A percentile compares a stretch with the other conserved stretches of the same genome.
phyloP scores from a whole-genome alignment of 2,797 vertebrate genomes.

The Notoglanidium macrostoma region DNA sequence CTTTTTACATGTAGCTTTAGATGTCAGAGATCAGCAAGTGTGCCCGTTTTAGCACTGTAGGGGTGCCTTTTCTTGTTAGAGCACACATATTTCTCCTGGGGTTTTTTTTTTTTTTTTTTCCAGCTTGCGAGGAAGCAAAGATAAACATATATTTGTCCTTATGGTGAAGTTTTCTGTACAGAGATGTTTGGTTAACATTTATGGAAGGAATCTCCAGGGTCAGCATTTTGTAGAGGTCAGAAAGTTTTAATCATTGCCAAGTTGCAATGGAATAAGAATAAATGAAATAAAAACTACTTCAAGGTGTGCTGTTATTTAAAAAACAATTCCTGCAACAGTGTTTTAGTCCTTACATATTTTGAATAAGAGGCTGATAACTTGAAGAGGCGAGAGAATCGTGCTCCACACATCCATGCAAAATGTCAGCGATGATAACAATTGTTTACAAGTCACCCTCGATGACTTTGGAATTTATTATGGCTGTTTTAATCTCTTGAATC shows the following conservation, averaged over 20 bases:
- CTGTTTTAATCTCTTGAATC: slow-evolving; percentile 18
- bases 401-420: not conserved
- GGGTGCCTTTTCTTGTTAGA: not conserved
- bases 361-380: not conserved
- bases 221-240: too few relatives aligned
- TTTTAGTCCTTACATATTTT: not conserved
- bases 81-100: not conserved
- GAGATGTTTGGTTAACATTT: not conserved
- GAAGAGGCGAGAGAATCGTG: not conserved
- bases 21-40: not conserved
- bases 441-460: not conserved
- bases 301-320: not conserved
- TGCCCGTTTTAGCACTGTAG: not conserved
- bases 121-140: not conserved
- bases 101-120: not conserved
- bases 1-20: not conserved
- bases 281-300: not conserved
- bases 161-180: too few relatives aligned
- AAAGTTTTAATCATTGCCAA: not conserved
- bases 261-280: not conserved
- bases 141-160: not conserved
- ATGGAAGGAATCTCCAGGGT: not conserved
- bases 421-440: not conserved
- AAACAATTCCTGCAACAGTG: too few relatives aligned
- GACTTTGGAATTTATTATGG: not conserved